Evolutionary conservation across 1,140 invertebrate genomes (phyloP).

Genomic region (Sitophilus oryzae): DNA sequence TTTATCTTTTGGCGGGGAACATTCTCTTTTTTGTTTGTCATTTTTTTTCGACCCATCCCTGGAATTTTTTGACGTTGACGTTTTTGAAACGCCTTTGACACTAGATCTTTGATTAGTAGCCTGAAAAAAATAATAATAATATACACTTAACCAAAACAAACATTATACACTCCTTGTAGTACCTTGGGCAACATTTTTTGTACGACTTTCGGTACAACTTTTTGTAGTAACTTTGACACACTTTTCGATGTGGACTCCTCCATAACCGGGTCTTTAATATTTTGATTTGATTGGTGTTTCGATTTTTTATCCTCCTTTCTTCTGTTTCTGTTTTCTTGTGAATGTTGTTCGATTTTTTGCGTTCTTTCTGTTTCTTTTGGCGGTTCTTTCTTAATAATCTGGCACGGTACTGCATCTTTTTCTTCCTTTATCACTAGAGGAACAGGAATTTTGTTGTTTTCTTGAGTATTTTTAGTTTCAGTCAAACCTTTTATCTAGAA

Average conservation of each 20-base stretch:
- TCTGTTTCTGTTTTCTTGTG: constrained; percentile 5
- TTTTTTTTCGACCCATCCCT: neutral
- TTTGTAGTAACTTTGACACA: neutral
- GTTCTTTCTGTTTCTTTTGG: constrained; percentile 4
- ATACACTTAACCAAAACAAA: neutral
- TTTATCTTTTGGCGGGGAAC: neutral
- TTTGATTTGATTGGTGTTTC: too few species aligned
- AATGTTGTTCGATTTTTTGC: neutral
- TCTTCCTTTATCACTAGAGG: constrained; percentile 2
- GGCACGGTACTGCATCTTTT: neutral
- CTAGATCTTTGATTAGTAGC: neutral
- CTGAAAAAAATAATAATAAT: neutral
- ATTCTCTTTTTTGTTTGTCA: neutral
- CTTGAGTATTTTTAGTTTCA: constrained; percentile 11
- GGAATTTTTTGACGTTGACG: neutral
- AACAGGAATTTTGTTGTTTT: neutral
- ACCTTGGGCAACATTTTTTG: neutral
- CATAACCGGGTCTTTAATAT: neutral
- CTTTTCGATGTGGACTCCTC: neutral
- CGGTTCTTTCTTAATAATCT: constrained; percentile 2
- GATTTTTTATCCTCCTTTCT: constrained; percentile 9
- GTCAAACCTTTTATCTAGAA: constrained; percentile 40
- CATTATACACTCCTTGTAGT: neutral
- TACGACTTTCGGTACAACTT: neutral
- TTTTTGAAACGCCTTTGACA: neutral